Evolutionary conservation across 2,797 vertebrate species (phyloP).

Genomic region (Bothrops alternatus): DNA sequence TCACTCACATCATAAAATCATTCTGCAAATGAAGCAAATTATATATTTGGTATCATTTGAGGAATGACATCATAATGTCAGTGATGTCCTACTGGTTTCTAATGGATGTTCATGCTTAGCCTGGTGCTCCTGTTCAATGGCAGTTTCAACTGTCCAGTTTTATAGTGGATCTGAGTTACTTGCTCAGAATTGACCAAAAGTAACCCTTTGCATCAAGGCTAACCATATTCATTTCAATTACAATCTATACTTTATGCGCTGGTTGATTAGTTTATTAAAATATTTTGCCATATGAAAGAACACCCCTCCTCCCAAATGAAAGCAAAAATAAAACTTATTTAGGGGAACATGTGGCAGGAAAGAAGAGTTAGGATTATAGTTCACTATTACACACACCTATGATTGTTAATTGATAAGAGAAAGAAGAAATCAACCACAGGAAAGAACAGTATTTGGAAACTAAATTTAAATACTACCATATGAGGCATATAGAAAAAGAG

Average conservation of each 20-base stretch:
- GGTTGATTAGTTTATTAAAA: conserved; percentile 35
- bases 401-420: conserved; percentile 21
- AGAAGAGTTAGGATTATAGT: not conserved
- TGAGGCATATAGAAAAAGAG: too few relatives aligned
- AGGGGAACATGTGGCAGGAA: not conserved
- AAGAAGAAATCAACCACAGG: not conserved
- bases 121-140: conserved; percentile 20
- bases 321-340: conserved; percentile 7
- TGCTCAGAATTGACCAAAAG: conserved; percentile 12
- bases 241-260: conserved; percentile 30
- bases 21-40: not conserved
- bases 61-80: not conserved
- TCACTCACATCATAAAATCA: not conserved
- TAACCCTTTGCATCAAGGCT: conserved; percentile 40
- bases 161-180: conserved; percentile 15
- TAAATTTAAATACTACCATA: conserved; percentile 24
- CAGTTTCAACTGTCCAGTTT: conserved; percentile 18
- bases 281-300: not conserved
- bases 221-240: conserved; percentile 40
- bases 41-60: not conserved
- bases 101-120: too few relatives aligned
- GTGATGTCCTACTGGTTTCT: not conserved
- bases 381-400: not conserved
- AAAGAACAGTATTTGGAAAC: conserved; percentile 9
- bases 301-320: too few relatives aligned